Percentiles rank a stretch among this genome's conserved stretches.
Conservation (phyloP, 2,113 vertebrate species). For the Megaleporinus macrocephalus region DNA sequence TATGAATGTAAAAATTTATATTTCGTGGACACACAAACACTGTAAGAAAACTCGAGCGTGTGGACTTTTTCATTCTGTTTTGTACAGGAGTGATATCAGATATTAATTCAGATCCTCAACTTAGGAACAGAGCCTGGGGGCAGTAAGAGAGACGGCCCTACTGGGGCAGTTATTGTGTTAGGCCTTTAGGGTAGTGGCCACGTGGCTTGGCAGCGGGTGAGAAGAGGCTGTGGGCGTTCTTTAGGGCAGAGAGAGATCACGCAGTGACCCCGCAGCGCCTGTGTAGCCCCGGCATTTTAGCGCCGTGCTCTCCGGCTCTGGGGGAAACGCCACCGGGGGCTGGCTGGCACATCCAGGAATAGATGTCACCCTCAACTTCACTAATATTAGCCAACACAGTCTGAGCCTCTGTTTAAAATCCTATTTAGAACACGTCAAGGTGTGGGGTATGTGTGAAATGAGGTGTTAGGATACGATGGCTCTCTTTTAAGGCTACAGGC, state of each 20-base stretch:
- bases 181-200: neutral
- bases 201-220: neutral
- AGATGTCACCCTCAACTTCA: neutral
- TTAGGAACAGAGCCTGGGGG: neutral
- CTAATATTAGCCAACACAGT: neutral
- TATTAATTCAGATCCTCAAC: too few relatives aligned
- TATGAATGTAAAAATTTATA: too few relatives aligned
- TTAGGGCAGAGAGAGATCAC: neutral
- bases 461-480: slow-evolving; percentile 17
- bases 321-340: neutral
- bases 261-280: neutral
- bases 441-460: slow-evolving; percentile 24
- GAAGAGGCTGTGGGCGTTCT: slow-evolving; percentile 2
- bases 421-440: slow-evolving; percentile 21
- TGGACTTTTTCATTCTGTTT: too few relatives aligned
- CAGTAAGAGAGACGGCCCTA: neutral
- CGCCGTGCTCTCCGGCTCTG: neutral
- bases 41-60: too few relatives aligned
- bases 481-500: slow-evolving; percentile 15
- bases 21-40: too few relatives aligned
- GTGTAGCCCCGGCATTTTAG: neutral
- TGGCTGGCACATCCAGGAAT: slow-evolving; percentile 25
- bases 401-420: slow-evolving; percentile 5
- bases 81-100: too few relatives aligned
- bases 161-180: neutral